Evolutionary conservation across 2,888 invertebrate genomes (phyloP), one percentile per base, ranked within the genome.

Genomic region (Gymnoscelis rufifasciata): DNA sequence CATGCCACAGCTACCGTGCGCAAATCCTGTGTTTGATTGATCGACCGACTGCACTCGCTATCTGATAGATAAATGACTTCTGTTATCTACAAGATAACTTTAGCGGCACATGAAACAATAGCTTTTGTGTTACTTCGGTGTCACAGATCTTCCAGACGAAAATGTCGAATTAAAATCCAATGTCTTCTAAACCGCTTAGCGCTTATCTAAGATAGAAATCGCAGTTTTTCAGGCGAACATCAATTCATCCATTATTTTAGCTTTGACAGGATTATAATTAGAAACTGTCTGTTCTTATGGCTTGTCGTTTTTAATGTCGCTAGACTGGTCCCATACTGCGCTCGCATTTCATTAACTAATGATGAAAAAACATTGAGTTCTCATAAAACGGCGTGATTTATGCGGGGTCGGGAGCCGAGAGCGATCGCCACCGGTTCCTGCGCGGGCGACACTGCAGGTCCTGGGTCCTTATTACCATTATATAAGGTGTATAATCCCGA

Each of bases 221-320:
- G 64, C 78, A 74, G 78, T 69, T 59, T 72, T 77, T 73, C 71
- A 75, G 71, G 68, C 67, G 77, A 83, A 80, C 86, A 86, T 88
- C 83, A 88, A 88, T 88, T 88, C 78, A 75, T 79, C 71, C 67
- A 74, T 78, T 81, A 80, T 82, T 74, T 76, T 68, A 73, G 78
- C 78, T 84, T 83, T 88, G 87, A 87, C 88, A 88, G 88, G 76
- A 84, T 84, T 84, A 87, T 87, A 88, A 88, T 88, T 86, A 86
- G 83, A 87, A 86, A 81, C 81, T 81, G 83, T 83, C 83, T 70
- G 79, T 81, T 72, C 78, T 79, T 79, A 80, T 75, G 78, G 82
- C 79, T 77, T 83, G 79, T 83, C 83, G 79, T 83, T 84, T 86
- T 86, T 84, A 84, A 84, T 83, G 87, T 87, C 86, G 81, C 84